Evolutionary conservation across 1,140 invertebrate species (phyloP), one percentile per base, ranked within the genome.

Genomic region (Brachionus rubens): DNA sequence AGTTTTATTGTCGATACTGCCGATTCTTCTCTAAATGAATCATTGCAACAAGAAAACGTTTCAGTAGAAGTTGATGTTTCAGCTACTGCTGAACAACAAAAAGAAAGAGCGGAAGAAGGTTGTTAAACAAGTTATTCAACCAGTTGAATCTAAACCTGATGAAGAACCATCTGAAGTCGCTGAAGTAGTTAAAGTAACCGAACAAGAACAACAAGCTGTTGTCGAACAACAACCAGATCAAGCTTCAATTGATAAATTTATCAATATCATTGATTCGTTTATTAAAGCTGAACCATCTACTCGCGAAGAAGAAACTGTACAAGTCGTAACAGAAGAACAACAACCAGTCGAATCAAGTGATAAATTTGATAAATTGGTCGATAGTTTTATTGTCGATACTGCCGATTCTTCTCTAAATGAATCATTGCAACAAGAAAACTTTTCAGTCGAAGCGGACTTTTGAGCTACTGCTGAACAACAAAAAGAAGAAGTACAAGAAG

Each of bases 221-320:
- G n/a, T n/a, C n/a, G n/a, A n/a, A n/a, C n/a, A 48, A 54, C 21
- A 19, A 54, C 16, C 50, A 6, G 50, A 26, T 24, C 50, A 54
- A 26, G 26, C 19, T 54, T 54, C 50, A 54, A 54, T 54, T 14
- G 50, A 54, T 54, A 54, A 54, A 54, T 54, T 54, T 7, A 54
- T 54, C 26, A 54, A 54, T 26, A 54, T 3, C 14, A 54, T 54
- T 54, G 50, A 54, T 54, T 54, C 50, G 26, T 54, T 24, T 24
- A 54, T 54, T 7, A 54, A 54, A 26, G 4, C 50, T 9, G 50
- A 54, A 26, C 50, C 3, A 54, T 54, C 50, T 54, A n/a, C 19
- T 5, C 21, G 19, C 26, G 19, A 54, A 54, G 19, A 54, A 54
- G 50, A 54, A 26, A 3, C 0, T 24, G 1, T 9, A 54, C 50